Base-by-base conservation (phyloP, 2,888 invertebrate species). In the Ypsolopha scabrella region DNA sequence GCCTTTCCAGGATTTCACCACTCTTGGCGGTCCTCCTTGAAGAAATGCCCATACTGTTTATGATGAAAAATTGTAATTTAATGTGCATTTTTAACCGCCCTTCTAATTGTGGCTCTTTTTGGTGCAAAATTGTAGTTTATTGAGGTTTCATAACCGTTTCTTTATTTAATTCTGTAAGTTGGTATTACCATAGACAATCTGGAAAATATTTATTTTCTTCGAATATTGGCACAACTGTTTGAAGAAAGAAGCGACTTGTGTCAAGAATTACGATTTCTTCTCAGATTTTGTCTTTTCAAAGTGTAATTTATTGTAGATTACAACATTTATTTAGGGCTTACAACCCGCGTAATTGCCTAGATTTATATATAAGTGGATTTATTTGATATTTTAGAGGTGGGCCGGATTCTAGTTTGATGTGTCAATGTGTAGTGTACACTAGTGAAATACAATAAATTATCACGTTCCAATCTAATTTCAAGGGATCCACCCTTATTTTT, bases 171-270 rank as follows among this genome's bases (percentile, higher is more conserved):
- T 11, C n/a, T 35, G 44, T 44, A 24, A 24, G 6, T 2, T 3
- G 14, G 13, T 0, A 6, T 33, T n/a, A 14, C 53, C 48, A 53
- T 55, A 41, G 43, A 34, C 45, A 35, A 34, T 24, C 14, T 11
- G 13, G 43, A 43, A 13, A 11, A 10, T 43, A 14, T 43, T 9
- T 8, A 43, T 43, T 41, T 24, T 55, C 53, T 59, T 57, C 58
- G 58, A 51, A 52, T 11, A 60, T 62, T 77, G 73, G 74, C 67
- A 67, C 59, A 59, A 64, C 63, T 65, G 63, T 57, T 57, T 56
- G 76, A 83, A 80, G 77, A 83, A 82, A 83, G 82, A 82, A 79
- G 77, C 75, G 68, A 80, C 70, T 76, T 75, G 75, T 82, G 80
- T 80, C 75, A 81, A 70, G 70, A 70, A 70, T 69, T 79, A 75